These are phyloP conservation scores for Bucco capensis DNA, from an alignment of 2,113 vertebrate genomes.

Conservation along the genomic window DNA sequence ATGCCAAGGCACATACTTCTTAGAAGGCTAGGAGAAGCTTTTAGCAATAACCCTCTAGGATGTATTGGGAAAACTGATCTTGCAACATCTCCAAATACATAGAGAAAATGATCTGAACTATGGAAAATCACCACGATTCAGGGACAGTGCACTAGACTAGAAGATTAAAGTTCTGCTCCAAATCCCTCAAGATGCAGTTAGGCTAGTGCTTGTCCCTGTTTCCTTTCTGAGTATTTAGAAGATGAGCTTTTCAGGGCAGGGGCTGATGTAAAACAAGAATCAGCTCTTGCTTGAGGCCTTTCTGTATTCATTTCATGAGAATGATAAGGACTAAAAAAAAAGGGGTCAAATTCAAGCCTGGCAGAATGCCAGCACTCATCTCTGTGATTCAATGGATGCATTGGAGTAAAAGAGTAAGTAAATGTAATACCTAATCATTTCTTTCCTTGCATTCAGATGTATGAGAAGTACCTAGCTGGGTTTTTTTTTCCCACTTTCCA, in stretches of 20 bases:
- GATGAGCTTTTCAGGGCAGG: not conserved
- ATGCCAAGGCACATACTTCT: constrained; percentile 21
- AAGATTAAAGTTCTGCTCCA: constrained; percentile 46
- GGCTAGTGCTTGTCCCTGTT: not conserved
- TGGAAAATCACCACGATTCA: not conserved
- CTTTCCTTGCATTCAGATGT: not conserved
- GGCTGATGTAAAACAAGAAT: constrained; percentile 1
- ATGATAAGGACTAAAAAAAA: not conserved
- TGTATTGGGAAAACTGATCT: constrained; percentile 33
- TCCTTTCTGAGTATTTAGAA: not conserved
- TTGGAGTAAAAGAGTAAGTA: not conserved
- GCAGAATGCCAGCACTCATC: not conserved
- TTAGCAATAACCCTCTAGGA: constrained; percentile 46
- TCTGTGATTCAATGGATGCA: not conserved
- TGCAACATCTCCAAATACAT: not conserved
- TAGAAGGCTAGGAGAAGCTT: not conserved
- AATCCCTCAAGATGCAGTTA: not conserved
- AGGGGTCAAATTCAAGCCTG: constrained; percentile 5
- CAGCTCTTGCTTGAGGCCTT: constrained; percentile 16
- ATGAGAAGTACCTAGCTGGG: not conserved
- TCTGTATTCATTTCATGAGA: not conserved
- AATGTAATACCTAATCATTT: not conserved
- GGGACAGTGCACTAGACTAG: constrained; percentile 4
- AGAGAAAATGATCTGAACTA: constrained; percentile 27
- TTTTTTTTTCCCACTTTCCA: not conserved